Percentiles rank a stretch among this genome's conserved stretches.
phyloP scores from a whole-genome alignment of 2,888 invertebrate genomes.

The Bugulina stolonifera region DNA sequence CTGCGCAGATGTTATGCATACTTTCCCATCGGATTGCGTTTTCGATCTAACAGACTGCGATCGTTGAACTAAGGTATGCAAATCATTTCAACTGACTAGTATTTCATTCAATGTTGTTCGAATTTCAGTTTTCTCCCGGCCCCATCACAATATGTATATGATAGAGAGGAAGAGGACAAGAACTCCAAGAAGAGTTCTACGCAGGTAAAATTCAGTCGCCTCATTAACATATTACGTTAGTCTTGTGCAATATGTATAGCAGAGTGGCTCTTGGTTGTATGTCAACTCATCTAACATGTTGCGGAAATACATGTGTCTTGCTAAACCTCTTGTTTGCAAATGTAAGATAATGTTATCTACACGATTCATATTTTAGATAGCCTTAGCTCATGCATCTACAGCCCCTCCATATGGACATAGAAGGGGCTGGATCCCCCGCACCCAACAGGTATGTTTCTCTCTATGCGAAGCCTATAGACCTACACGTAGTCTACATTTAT shows the following conservation, averaged over 20 bases:
- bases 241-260: too few species aligned
- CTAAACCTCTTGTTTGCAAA: too few species aligned
- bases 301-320: too few species aligned
- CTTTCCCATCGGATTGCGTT: too few species aligned
- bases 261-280: too few species aligned
- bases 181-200: constrained; percentile 36
- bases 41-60: too few species aligned
- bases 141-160: constrained; percentile 80
- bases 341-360: too few species aligned
- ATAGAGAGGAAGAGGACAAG: constrained; percentile 72
- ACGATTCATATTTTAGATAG: constrained; percentile 34
- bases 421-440: constrained; percentile 85
- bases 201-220: constrained; percentile 39
- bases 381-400: constrained; percentile 37
- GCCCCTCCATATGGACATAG: constrained; percentile 88
- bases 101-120: neutral
- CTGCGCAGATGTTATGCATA: too few species aligned
- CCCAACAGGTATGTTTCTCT: constrained; percentile 59
- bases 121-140: constrained; percentile 73
- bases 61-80: too few species aligned
- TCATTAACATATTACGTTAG: too few species aligned
- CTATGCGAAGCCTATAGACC: neutral
- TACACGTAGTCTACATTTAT: neutral
- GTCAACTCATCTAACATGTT: too few species aligned
- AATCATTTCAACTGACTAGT: neutral